Percentiles rank a stretch among this genome's conserved stretches.
Conservation (phyloP, 1,140 invertebrate species). For the Hylaeus volcanicus region DNA sequence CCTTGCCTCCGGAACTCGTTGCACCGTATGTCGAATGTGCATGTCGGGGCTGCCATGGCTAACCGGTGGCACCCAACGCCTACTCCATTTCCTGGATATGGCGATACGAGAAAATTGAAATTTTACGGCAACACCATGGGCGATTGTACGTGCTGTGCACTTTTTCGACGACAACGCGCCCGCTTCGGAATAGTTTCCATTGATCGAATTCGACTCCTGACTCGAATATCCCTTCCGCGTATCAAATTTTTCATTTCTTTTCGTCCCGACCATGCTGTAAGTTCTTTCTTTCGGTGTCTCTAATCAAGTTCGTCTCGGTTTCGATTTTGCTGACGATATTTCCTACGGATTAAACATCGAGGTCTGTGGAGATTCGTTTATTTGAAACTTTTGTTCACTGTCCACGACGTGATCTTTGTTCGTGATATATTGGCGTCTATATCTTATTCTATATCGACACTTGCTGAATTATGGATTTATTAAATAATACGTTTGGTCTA, state of each 20-base stretch:
- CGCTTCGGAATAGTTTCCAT: background rate
- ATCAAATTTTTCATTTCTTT: background rate
- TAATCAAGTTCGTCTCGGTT: background rate
- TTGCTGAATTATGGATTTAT: too few relatives aligned
- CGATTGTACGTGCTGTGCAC: conserved; percentile 50
- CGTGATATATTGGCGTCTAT: too few relatives aligned
- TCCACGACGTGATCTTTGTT: too few relatives aligned
- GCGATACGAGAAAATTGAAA: conserved; percentile 64
- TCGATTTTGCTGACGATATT: background rate
- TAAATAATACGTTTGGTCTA: too few relatives aligned
- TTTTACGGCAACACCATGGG: conserved; percentile 60
- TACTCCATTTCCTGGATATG: conserved; percentile 43
- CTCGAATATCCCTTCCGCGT: conserved; percentile 1
- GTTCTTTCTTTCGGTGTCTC: background rate
- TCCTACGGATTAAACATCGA: too few relatives aligned
- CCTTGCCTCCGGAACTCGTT: conserved; percentile 33
- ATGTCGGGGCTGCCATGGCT: conserved; percentile 15
- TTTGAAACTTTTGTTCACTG: too few relatives aligned
- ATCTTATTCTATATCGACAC: too few relatives aligned
- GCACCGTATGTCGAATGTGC: conserved; percentile 49
- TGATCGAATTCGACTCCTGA: conserved; percentile 30
- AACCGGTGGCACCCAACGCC: conserved; percentile 13
- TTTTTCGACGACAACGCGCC: background rate
- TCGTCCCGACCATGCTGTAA: background rate
- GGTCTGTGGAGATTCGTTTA: too few relatives aligned